phyloP scores from a whole-genome alignment of 2,888 invertebrate species.

The Morpho achilles region DNA sequence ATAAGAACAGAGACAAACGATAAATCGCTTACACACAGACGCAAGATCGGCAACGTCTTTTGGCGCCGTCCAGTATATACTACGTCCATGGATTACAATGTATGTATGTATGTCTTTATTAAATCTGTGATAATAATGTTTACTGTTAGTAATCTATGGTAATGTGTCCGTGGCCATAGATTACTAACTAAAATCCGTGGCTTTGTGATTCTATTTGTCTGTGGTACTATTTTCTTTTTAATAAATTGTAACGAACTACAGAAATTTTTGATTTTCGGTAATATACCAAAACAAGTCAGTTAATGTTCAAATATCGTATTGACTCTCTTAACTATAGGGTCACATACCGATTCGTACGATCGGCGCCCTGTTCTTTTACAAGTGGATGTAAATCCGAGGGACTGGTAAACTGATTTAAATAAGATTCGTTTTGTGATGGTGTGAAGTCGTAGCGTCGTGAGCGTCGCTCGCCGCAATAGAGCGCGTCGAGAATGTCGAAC shows the following conservation, averaged over 20 bases:
- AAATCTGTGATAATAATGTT: neutral
- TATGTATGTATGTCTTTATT: neutral
- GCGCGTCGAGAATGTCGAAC: conserved; percentile 83
- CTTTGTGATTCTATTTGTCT: too few relatives aligned
- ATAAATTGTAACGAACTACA: neutral
- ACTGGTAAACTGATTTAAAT: neutral
- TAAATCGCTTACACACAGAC: too few relatives aligned
- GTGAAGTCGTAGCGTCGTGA: conserved; percentile 7
- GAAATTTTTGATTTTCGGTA: neutral
- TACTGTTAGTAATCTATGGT: neutral
- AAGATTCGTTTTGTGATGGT: conserved; percentile 9
- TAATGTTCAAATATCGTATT: neutral
- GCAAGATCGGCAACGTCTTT: too few relatives aligned
- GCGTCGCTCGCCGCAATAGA: conserved; percentile 10
- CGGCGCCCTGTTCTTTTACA: neutral
- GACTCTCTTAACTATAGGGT: neutral
- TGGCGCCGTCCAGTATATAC: too few relatives aligned
- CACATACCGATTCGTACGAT: neutral
- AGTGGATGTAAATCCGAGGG: neutral
- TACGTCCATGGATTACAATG: too few relatives aligned
- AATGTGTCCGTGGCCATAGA: neutral
- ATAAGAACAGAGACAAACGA: too few relatives aligned
- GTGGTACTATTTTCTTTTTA: neutral
- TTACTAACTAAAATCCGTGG: too few relatives aligned
- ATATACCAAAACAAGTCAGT: neutral